Conservation (phyloP, 2,797 vertebrate species). For the Galaxias olidus region DNA sequence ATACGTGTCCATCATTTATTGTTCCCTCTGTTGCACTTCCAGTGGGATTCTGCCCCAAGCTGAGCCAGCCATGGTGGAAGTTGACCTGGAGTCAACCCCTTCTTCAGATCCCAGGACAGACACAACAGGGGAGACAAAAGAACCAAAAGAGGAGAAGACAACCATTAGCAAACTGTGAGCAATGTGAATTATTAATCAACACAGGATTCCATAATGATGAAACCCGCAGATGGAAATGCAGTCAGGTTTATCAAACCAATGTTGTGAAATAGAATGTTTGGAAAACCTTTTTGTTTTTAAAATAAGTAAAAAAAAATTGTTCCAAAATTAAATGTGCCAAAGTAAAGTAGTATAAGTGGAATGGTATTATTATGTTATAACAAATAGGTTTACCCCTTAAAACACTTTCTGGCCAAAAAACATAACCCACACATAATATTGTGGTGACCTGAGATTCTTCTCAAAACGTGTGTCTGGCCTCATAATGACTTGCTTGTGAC, state of each 20-base stretch:
- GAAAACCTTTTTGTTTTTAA: no score
- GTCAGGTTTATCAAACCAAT: no score
- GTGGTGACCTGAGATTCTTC: constrained; percentile 34
- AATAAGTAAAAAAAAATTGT: no score
- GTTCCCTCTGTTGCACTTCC: constrained; percentile 17
- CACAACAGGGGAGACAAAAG: constrained; percentile 51
- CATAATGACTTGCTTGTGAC: constrained; percentile 72
- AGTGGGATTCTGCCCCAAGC: constrained; percentile 83
- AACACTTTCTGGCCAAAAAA: no score
- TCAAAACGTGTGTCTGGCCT: constrained; percentile 50
- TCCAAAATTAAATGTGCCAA: no score
- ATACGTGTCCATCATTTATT: not conserved
- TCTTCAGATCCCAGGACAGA: constrained; percentile 30
- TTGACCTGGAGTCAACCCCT: constrained; percentile 66
- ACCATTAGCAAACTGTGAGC: constrained; percentile 89
- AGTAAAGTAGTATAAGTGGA: no score
- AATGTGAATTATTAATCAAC: not conserved
- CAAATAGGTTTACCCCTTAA: no score
- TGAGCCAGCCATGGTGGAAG: constrained; percentile 72
- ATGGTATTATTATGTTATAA: no score
- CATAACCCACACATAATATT: no score
- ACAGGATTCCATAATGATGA: not conserved
- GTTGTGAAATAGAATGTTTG: no score
- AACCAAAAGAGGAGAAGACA: constrained; percentile 74
- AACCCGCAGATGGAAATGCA: no score